Evolutionary conservation across 2,888 invertebrate species (phyloP), one percentile per base, ranked within the genome.

Genomic region (Nematopogon swammerdamellus): DNA sequence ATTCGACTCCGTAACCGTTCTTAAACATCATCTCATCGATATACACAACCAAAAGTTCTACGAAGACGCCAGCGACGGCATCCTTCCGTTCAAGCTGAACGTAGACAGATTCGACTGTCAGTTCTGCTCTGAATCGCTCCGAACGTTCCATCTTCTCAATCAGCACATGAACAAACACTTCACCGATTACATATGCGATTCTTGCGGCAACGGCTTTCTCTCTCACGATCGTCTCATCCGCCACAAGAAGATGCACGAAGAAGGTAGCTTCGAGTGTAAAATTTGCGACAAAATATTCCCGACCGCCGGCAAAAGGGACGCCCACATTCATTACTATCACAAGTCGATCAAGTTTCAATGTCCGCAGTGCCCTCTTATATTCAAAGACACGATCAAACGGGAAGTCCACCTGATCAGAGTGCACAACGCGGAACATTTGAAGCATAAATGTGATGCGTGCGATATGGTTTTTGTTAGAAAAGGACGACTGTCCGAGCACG

Each of bases 401-500:
- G 76, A 76, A 53, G 56, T 72, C 1, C 77, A 77, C 53, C 55
- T 79, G 48, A 77, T 74, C 0, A 77, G 79, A 19, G 67, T 71
- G 0, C 77, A 79, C 42, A 70, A 70, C 0, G 68, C 76, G 0
- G 76, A 76, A 46, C 77, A 77, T 52, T 51, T 79, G n/a, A 75
- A 69, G 53, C 72, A 79, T 3, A 73, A 73, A 49, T 79, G 77
- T 43, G 75, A 73, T 0, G 70, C 70, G 47, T 75, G 84, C 61
- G 69, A 81, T 44, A 77, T 74, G 57, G 67, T 79, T 0, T 79
- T 67, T 36, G 75, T 76, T 0, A 75, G 76, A 53, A 83, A 82
- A 60, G 82, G 83, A 45, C 82, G 83, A 1, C 74, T 84, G 66
- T 83, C 83, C 0, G 68, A 83, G 44, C 84, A 84, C 51, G 82